Base-by-base conservation (phyloP, 2,113 vertebrate species). In the Percina caprodes region DNA sequence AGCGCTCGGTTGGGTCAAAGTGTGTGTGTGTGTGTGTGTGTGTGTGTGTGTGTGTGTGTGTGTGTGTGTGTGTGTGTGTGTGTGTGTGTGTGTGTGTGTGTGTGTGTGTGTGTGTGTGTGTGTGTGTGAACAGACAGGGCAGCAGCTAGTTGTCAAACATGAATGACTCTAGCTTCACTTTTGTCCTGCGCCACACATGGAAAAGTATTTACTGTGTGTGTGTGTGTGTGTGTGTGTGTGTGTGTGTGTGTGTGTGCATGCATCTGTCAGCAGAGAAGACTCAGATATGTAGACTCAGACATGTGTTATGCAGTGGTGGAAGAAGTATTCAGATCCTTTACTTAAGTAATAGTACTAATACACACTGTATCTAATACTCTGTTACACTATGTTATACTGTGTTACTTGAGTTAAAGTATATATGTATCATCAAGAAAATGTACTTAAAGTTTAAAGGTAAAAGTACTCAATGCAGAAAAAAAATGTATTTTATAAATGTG, bases 71-170 rank as follows among this genome's bases (percentile, higher is more conserved):
- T 71, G 63, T 21, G 58, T 48, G 54, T 33, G 71, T 23, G 30
- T 58, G 56, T 23, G 70, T 58, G 61, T 51, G 55, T 68, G 54
- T 54, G 63, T 18, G 55, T 26, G 66, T 62, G 76, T 56, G 48
- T 63, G 80, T 21, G 58, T 23, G 69, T 62, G 60, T 45, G 63
- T 65, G 23, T 33, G 69, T 75, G 71, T 58, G 78, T 46, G 77
- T 23, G 39, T 11, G 39, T 42, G 39, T 11, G 39, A 21, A 74
- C 68, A 74, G 49, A 63, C 82, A 71, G 58, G 51, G 71, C 59
- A 72, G 68, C 70, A 18, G 56, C 18, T 66, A 69, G 67, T 33
- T 86, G 77, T 83, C 79, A 83, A 55, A 85, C 73, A 49, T 63
- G 58, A 74, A 39, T n/a, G 70, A 69, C 66, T 79, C 52, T 65